Evolutionary conservation across 1,140 invertebrate genomes (phyloP), one percentile per base, ranked within the genome.

Genomic region (Gryon sp.): DNA sequence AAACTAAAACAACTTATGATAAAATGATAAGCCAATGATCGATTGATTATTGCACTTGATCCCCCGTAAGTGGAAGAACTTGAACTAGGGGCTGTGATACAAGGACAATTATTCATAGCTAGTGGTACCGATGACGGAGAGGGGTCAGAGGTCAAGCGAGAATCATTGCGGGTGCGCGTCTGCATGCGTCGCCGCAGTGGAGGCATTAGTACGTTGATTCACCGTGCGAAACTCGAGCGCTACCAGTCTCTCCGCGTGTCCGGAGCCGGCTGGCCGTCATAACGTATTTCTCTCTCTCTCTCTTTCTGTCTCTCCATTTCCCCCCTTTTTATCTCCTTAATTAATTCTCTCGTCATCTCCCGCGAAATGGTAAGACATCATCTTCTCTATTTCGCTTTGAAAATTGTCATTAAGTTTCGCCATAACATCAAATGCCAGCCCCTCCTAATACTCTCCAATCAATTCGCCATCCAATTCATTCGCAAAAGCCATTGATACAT

Each of bases 231-330:
- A 43, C 78, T 7, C 66, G 53, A 11, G 84, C 82, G 82, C 85
- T 79, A 43, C 79, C 85, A 87, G 86, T 88, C 77, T 79, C 82
- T 76, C 87, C 84, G 80, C 87, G 87, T 84, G 85, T 84, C 50
- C 81, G 79, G 74, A 87, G 82, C 83, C 88, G 87, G 82, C 79
- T 83, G 78, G 83, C 75, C 46, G 66, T 70, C 50, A 74, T 78
- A 63, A 38, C 50, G 59, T 57, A 53, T 72, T 40, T 48, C 57
- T 43, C 55, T 43, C 36, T 74, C 41, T 62, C 41, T 74, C 66
- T n/a, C 11, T 18, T 52, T 43, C 16, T 41, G 11, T 15, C 24
- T 16, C 52, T 57, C 19, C 46, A 53, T n/a, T n/a, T n/a, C n/a
- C n/a, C n/a, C n/a, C n/a, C n/a, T n/a, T 59, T 38, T n/a, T n/a